These are phyloP conservation scores for Bufo bufo DNA, from an alignment of 2,113 vertebrate genomes.

Conservation along the genomic window DNA sequence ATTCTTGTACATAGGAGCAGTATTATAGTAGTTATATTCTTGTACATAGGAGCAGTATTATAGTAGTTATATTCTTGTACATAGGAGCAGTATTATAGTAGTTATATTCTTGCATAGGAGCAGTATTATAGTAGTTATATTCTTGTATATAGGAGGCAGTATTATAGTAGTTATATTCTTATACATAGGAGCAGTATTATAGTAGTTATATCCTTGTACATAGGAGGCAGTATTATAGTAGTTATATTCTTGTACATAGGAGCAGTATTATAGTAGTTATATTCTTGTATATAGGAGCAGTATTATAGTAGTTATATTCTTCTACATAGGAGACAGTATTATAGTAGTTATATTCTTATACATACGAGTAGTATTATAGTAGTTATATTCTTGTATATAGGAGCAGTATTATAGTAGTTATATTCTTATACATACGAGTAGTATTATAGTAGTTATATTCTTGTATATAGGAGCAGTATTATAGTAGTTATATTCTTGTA, in stretches of 20 bases:
- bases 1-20: not conserved
- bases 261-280: not conserved
- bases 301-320: slow-evolving; percentile 1
- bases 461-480: slow-evolving; percentile 1
- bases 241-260: not conserved
- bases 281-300: not conserved
- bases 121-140: slow-evolving; percentile 11
- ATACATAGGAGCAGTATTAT: too few relatives aligned
- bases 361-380: too few relatives aligned
- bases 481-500: not conserved
- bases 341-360: too few relatives aligned
- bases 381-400: too few relatives aligned
- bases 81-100: not conserved
- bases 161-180: slow-evolving; percentile 16
- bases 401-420: not conserved
- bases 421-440: not conserved
- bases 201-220: too few relatives aligned
- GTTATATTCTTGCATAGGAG: not conserved
- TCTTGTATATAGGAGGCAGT: not conserved
- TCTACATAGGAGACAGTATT: not conserved
- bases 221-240: not conserved
- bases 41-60: not conserved
- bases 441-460: not conserved
- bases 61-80: too few relatives aligned
- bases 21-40: not conserved